Conservation (phyloP, 92 coral and sea anemone species). For the Siderastrea siderea region DNA sequence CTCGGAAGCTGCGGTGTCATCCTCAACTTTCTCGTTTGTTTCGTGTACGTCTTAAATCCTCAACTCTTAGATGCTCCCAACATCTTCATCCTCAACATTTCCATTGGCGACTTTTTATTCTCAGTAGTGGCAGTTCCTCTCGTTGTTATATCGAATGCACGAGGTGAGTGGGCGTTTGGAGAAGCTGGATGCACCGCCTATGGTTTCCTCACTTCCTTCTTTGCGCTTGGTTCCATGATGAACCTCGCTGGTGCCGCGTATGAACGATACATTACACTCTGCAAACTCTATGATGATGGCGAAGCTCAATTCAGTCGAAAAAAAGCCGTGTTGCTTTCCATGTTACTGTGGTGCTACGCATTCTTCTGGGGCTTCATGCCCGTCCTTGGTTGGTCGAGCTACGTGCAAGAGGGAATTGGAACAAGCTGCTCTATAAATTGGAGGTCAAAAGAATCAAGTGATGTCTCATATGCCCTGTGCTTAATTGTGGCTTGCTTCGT, state of each 20-base stretch:
- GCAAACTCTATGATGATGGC: slow-evolving; percentile 13
- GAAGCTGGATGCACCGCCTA: slow-evolving; percentile 30
- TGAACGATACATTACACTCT: slow-evolving; percentile 46
- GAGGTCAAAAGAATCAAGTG: slow-evolving; percentile 5
- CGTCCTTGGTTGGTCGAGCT: slow-evolving; percentile 49
- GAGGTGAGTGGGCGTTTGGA: slow-evolving; percentile 47
- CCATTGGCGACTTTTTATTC: slow-evolving; percentile 24
- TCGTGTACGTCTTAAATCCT: slow-evolving; percentile 10
- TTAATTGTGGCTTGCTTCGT: slow-evolving; percentile 33
- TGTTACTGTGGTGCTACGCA: slow-evolving; percentile 18
- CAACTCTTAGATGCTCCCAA: slow-evolving; percentile 38
- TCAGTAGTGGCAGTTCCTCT: slow-evolving; percentile 20
- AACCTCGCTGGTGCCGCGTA: slow-evolving; percentile 26
- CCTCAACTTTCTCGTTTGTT: slow-evolving; percentile 36
- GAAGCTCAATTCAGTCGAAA: background rate
- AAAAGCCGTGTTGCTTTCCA: slow-evolving; percentile 23
- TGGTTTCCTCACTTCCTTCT: slow-evolving; percentile 38
- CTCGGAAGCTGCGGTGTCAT: slow-evolving; percentile 23
- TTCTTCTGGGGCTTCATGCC: slow-evolving; percentile 51
- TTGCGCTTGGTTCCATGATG: slow-evolving; percentile 35
- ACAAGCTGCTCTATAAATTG: slow-evolving; percentile 47
- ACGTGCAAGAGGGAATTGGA: slow-evolving; percentile 36
- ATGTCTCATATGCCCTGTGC: slow-evolving; percentile 3
- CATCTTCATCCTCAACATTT: slow-evolving; percentile 40
- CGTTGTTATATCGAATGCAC: slow-evolving; percentile 8